Conservation (phyloP, 2,113 vertebrate species). For the Pangasianodon gigas region DNA sequence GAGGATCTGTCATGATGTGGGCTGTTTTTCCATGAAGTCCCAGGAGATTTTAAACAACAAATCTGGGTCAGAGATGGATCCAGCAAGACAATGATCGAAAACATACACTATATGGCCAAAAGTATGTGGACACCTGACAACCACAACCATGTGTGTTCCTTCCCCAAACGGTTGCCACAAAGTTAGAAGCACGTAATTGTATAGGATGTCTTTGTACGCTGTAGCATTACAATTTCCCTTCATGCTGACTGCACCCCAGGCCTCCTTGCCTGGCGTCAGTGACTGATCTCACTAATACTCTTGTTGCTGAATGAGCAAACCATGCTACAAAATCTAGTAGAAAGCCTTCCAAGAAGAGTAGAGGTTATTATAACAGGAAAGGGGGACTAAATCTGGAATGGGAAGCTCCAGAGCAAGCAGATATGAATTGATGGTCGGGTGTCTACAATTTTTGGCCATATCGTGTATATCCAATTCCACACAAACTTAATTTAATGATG, state of each 20-base stretch:
- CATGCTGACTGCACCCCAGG: no score
- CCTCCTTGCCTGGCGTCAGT: neutral
- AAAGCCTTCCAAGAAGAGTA: neutral
- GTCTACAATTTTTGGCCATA: neutral
- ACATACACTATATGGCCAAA: neutral
- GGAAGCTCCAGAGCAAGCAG: neutral
- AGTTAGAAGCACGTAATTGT: neutral
- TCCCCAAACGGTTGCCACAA: neutral
- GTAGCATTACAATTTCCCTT: neutral
- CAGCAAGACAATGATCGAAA: neutral
- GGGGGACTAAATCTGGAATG: neutral
- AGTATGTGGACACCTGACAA: neutral
- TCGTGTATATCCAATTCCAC: neutral
- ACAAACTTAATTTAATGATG: neutral
- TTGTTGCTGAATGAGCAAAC: neutral
- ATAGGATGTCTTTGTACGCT: neutral
- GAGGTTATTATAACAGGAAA: neutral
- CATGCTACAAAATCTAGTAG: neutral
- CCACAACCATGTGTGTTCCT: neutral
- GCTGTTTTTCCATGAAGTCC: neutral
- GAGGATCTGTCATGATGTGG: neutral
- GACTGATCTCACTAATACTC: neutral
- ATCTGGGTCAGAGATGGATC: neutral
- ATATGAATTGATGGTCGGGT: neutral
- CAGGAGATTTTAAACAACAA: neutral